Percentiles rank a stretch among this genome's conserved stretches.
These are phyloP conservation scores for Mionectes olivaceus DNA, from an alignment of 2,797 vertebrate species.

Conservation along the genomic window DNA sequence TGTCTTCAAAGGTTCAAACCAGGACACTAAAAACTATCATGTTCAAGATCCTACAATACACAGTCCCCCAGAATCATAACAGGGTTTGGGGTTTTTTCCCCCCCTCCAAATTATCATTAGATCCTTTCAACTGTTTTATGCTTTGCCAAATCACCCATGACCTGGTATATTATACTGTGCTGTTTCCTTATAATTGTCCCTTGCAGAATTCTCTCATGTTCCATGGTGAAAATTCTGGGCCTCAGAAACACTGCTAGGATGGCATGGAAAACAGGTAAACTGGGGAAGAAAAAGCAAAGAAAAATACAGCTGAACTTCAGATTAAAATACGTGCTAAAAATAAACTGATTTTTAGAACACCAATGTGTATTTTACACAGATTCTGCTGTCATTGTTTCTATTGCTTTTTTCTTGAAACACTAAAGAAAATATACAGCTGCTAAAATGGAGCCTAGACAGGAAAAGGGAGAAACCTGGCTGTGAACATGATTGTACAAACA, in stretches of 20 bases:
- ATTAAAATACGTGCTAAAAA: neutral
- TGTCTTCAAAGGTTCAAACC: neutral
- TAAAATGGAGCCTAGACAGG: neutral
- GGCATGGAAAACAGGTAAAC: neutral
- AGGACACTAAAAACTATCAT: neutral
- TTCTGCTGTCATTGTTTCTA: neutral
- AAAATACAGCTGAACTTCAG: neutral
- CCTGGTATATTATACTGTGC: neutral
- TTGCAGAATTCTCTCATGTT: conserved; percentile 2
- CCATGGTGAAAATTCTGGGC: neutral
- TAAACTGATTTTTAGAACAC: conserved; percentile 6
- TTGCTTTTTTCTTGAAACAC: conserved; percentile 10
- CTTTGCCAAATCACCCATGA: conserved; percentile 7
- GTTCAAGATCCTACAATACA: neutral
- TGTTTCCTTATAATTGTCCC: neutral
- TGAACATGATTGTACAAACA: neutral
- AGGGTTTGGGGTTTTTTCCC: fast-evolving
- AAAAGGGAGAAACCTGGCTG: conserved; percentile 17
- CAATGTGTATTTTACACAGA: neutral
- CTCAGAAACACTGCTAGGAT: neutral
- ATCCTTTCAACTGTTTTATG: conserved; percentile 1
- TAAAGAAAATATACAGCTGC: neutral
- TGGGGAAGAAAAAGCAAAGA: neutral
- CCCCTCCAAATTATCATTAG: neutral
- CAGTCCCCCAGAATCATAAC: neutral